phyloP scores from a whole-genome alignment of 2,888 invertebrate genomes.

The Hylaea fasciaria region DNA sequence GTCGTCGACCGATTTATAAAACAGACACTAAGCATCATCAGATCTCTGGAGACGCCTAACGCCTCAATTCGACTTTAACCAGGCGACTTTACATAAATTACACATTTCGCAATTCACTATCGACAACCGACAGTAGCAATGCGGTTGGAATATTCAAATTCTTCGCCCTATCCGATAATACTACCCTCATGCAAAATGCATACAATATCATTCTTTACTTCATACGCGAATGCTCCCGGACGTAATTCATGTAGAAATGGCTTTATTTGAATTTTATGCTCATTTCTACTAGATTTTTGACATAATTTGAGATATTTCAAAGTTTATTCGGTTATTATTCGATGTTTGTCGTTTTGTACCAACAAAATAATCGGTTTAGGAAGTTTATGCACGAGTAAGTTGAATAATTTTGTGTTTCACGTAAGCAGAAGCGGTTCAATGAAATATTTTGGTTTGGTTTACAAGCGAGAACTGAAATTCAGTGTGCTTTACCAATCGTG shows the following conservation, averaged over 20 bases:
- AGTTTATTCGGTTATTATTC: slow-evolving; percentile 26
- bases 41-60: background rate
- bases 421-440: no score
- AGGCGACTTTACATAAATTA: background rate
- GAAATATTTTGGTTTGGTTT: no score
- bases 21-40: no score
- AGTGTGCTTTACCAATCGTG: no score
- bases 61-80: background rate
- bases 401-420: no score
- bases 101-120: slow-evolving; percentile 20
- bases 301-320: slow-evolving; percentile 31
- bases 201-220: slow-evolving; percentile 83
- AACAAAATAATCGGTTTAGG: slow-evolving; percentile 8
- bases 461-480: no score
- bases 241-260: slow-evolving; percentile 82
- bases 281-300: slow-evolving; percentile 61
- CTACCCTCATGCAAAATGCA: slow-evolving; percentile 81
- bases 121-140: slow-evolving; percentile 49
- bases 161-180: slow-evolving; percentile 80
- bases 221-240: slow-evolving; percentile 72
- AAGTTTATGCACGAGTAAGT: background rate
- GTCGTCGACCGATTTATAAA: no score
- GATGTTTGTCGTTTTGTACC: slow-evolving; percentile 20
- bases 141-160: slow-evolving; percentile 78
- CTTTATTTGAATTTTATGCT: slow-evolving; percentile 80